Evolutionary conservation across 2,888 invertebrate species (phyloP).

Genomic region (Watsonalla cultraria): DNA sequence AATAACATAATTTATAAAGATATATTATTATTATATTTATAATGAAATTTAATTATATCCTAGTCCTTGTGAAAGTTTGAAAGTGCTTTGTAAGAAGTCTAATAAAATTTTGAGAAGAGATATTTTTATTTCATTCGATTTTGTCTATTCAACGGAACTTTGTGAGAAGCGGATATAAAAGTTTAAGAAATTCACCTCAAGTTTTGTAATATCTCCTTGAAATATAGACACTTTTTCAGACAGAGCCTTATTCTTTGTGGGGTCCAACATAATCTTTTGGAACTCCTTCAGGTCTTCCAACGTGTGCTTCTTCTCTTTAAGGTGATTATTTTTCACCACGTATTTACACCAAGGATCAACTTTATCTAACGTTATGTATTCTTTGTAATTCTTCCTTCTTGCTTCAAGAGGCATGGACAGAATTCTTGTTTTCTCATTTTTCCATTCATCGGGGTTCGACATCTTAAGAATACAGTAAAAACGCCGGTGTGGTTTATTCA

Average conservation of each 20-base stretch:
- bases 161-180: not conserved
- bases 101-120: too few relatives aligned
- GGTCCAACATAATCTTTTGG: slow-evolving; percentile 46
- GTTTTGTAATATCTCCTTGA: slow-evolving; percentile 89
- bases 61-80: too few relatives aligned
- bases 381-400: slow-evolving; percentile 72
- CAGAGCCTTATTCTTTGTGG: slow-evolving; percentile 58
- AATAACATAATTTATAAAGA: too few relatives aligned
- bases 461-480: slow-evolving; percentile 48
- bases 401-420: slow-evolving; percentile 71
- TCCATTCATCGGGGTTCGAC: slow-evolving; percentile 61
- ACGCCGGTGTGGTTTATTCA: slow-evolving; percentile 12
- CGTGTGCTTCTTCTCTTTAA: slow-evolving; percentile 51
- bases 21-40: too few relatives aligned
- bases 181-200: slow-evolving; percentile 77
- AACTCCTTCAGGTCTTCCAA: slow-evolving; percentile 55
- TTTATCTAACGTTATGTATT: slow-evolving; percentile 26
- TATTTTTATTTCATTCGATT: too few relatives aligned
- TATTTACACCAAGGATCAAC: slow-evolving; percentile 80
- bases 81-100: too few relatives aligned
- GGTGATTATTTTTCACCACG: slow-evolving; percentile 48
- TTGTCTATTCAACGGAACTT: too few relatives aligned
- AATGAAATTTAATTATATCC: too few relatives aligned
- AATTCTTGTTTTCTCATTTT: slow-evolving; percentile 72
- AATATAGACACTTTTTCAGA: slow-evolving; percentile 82